Evolutionary conservation across 2,113 vertebrate genomes (phyloP), one percentile per base, ranked within the genome.

Genomic region (Hemibagrus wyckioides): DNA sequence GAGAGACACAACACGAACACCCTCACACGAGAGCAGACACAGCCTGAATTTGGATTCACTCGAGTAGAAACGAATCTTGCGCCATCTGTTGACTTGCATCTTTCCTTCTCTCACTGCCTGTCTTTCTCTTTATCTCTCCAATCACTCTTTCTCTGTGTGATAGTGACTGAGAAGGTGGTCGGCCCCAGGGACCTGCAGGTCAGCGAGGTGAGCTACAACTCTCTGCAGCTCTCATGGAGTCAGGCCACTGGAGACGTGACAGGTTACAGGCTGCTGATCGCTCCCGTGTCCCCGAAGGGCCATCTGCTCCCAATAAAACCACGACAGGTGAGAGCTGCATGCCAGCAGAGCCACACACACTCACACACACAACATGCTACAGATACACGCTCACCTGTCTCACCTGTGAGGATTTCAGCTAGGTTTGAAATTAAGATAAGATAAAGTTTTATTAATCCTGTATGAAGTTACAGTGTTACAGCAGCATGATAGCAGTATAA

Each of bases 171-270:
- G 90, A 94, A 86, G 81, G 90, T 96, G 4, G 39, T 94, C 0
- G 95, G 95, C 13, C 97, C 97, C 4, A 92, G 56, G 90, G 96
- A 97, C 90, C 86, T 97, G 69, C 93, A 91, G 11, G 90, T 97
- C 30, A 97, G 94, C 0, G 96, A 96, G 69, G 65, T 93, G 71
- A 93, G 90, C 67, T 94, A 97, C 94, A 96, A 92, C 90, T 97
- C 96, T 0, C 87, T 97, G 89, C 89, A 95, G 85, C 94, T 97
- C 88, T 96, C 94, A 0, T 98, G 97, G 97, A 93, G 90, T 67
- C 93, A 94, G 10, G 97, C 97, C 54, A 97, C 96, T 0, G 96
- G 97, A 41, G 96, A 92, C 17, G 95, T 97, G 76, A 94, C 86
- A 0, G 95, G 94, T 14, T 97, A 97, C 88, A 93, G 30, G 11